Base-by-base conservation (phyloP, 2,113 vertebrate genomes). In the Eptesicus fuscus region DNA sequence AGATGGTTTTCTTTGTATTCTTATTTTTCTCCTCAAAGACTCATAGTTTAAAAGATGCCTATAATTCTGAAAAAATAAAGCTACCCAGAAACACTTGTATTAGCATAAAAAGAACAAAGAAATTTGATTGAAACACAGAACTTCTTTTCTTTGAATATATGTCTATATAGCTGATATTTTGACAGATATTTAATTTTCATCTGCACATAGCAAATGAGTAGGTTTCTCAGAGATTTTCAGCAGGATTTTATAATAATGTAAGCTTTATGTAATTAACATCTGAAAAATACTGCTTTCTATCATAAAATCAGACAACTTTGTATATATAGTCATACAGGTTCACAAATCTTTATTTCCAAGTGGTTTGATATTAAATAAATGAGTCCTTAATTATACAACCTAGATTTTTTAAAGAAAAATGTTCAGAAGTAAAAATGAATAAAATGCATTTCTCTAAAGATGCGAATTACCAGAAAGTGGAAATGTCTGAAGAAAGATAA, bases 151-250 rank as follows among this genome's bases (percentile, higher is more conserved):
- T 40, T 40, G 18, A 13, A 14, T 73, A 8, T 37, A 44, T 91
- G 1, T 88, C 18, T 84, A 65, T 77, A 77, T 51, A 71, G 17
- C n/a, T 78, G 23, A 86, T 23, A 59, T 88, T 89, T 61, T 73
- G 61, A 73, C 23, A 71, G 22, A 89, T 67, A 85, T 11, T 59
- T 91, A 73, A 83, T 80, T 96, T 91, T 90, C 7, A 77, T 79
- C 53, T 78, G 11, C 51, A 90, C n/a, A 74, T 44, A 47, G 32
- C 18, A 80, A 65, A 35, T 86, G 44, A 80, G 7, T 82, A 49
- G 20, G 22, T 76, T 90, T 74, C 9, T 37, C 32, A 65, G 69
- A 59, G 35, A 69, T 30, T 69, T 77, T 94, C 53, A 83, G 18
- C 84, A 67, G 12, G 4, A 71, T 59, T 9, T 82, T 80, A 56